Percentiles rank a stretch among this genome's conserved stretches.
These are phyloP conservation scores for Tenthredo amoena DNA, from an alignment of 2,888 invertebrate species.

Conservation along the genomic window DNA sequence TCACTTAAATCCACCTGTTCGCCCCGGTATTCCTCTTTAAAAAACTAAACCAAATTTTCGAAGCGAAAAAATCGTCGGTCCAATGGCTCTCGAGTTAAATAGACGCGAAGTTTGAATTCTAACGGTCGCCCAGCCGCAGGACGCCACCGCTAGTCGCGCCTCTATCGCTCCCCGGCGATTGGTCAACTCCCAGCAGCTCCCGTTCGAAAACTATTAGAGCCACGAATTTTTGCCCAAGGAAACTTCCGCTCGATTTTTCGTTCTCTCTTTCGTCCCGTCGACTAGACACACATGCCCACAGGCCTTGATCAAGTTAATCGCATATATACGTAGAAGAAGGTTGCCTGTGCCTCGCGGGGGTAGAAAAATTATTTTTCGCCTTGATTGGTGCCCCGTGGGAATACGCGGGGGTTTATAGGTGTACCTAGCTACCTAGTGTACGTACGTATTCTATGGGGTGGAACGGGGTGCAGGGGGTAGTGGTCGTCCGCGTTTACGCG, in stretches of 20 bases:
- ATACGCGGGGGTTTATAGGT: constrained; percentile 40
- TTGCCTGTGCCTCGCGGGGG: constrained; percentile 46
- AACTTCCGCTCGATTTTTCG: neutral
- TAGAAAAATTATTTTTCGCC: constrained; percentile 72
- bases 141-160: constrained; percentile 3
- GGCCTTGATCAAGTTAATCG: constrained; percentile 40
- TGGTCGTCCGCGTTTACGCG: constrained; percentile 53
- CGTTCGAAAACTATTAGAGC: neutral
- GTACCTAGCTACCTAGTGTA: constrained; percentile 1
- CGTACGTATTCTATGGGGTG: neutral
- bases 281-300: neutral
- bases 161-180: constrained; percentile 9
- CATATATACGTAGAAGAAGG: constrained; percentile 6
- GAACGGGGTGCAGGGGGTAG: neutral
- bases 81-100: neutral
- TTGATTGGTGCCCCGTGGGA: constrained; percentile 76
- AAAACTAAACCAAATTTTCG: neutral
- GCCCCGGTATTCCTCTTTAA: neutral
- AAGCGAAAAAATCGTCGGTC: neutral
- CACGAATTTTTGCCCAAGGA: neutral
- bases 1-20: neutral
- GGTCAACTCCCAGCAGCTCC: neutral
- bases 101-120: neutral
- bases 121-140: neutral
- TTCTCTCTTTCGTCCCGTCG: neutral